Base-by-base conservation (phyloP, 2,797 vertebrate species). In the Melanotaenia maccullochi region DNA sequence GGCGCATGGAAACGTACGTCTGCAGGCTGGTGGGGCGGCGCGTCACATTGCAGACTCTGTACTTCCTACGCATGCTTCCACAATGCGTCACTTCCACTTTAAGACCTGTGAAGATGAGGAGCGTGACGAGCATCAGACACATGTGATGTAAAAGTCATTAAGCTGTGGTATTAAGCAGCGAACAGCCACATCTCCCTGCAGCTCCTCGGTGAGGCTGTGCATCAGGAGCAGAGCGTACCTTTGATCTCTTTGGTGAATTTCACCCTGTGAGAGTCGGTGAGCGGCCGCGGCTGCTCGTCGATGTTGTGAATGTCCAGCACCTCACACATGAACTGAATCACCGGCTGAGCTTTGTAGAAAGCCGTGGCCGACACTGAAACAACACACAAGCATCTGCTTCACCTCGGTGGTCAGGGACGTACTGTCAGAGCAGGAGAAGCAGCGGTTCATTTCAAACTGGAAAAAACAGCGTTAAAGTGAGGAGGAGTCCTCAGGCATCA, bases 231-330 rank as follows among this genome's bases (percentile, higher is more conserved):
- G 61, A 66, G 8, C 9, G 4, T 89, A 89, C 98, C 98, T 96
- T 97, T 99, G 94, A 99, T 99, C 96, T 99, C 98, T 96, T 99
- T 99, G 95, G 98, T 99, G 95, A 99, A 99, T 93, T 99, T 99
- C 93, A 99, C 98, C 86, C 98, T 93, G 93, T 99, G 98, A 87
- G 98, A 99, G 94, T 99, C 98, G 30, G 98, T 97, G 86, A 99
- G 95, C 66, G 97, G 97, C 72, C 97, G 95, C 2, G 97, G 98
- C 89, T 99, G 98, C 88, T 99, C 98, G 73, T 99, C 97, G 64
- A 99, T 99, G 93, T 98, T 99, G 93, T 99, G 97, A 88, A 99
- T 99, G 93, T 99, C 98, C 90, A 99, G 95, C 86, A 99, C 97
- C 93, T 99, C 98, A 90, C 98, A 99, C 97, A 99, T 99, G 90